Evolutionary conservation across 2,797 vertebrate species (phyloP).

Genomic region (Epinephelus malabaricus): DNA sequence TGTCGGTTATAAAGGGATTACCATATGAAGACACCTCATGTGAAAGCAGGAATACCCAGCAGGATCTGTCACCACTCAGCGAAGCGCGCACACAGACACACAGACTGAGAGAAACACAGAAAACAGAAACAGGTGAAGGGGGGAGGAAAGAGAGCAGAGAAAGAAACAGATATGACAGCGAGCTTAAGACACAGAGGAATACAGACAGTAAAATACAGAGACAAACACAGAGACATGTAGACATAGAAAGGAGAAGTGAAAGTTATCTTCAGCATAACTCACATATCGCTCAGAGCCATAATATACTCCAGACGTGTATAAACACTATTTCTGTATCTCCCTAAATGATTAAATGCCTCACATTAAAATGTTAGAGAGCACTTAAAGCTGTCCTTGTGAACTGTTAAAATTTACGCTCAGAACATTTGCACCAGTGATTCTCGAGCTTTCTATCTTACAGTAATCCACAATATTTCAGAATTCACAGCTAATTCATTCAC

Average conservation of each 20-base stretch:
- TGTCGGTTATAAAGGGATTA: constrained; percentile 65
- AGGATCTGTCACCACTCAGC: constrained; percentile 60
- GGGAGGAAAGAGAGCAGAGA: constrained; percentile 7
- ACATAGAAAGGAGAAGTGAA: constrained; percentile 18
- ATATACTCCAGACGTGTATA: constrained; percentile 12
- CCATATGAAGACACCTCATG: constrained; percentile 64
- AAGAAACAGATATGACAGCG: constrained; percentile 27
- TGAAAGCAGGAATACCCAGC: constrained; percentile 65
- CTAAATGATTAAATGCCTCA: constrained; percentile 42
- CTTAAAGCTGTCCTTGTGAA: constrained; percentile 31
- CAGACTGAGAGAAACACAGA: constrained; percentile 25
- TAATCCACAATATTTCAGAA: not conserved
- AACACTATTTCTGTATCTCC: constrained; percentile 19
- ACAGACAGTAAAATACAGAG: not conserved
- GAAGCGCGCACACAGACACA: constrained; percentile 33
- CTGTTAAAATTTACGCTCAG: constrained; percentile 27
- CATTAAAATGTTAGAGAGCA: constrained; percentile 27
- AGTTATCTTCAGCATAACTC: constrained; percentile 17
- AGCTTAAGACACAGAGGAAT: constrained; percentile 29
- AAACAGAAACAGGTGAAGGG: constrained; percentile 43
- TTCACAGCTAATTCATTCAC: constrained; percentile 1
- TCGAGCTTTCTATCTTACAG: constrained; percentile 8
- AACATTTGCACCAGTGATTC: constrained; percentile 20
- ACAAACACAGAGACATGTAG: not conserved
- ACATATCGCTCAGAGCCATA: constrained; percentile 30